These are phyloP conservation scores for Indicator indicator DNA, from an alignment of 2,113 vertebrate species.

Conservation along the genomic window DNA sequence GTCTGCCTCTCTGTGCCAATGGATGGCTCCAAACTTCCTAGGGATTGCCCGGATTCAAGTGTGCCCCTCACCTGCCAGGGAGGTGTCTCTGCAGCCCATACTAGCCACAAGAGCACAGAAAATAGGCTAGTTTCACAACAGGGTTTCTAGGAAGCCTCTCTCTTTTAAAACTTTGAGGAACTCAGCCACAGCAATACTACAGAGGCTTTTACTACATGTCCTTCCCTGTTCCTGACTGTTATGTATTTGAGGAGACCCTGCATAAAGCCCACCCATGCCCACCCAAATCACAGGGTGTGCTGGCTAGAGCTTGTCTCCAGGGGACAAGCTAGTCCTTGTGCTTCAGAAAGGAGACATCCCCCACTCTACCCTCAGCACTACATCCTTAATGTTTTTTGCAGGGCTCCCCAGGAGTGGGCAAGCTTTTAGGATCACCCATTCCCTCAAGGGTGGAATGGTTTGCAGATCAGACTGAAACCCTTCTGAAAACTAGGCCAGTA, in stretches of 20 bases:
- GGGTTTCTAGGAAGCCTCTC: not conserved
- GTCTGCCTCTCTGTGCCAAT: not conserved
- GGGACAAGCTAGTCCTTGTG: not conserved
- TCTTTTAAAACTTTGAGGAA: not conserved
- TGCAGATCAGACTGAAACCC: not conserved
- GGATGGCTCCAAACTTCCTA: not conserved
- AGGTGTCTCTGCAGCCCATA: not conserved
- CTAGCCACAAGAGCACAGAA: not conserved
- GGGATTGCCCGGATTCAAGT: not conserved
- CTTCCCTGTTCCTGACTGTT: not conserved
- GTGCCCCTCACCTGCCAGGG: not conserved
- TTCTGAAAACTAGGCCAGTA: not conserved
- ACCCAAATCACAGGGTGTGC: not conserved
- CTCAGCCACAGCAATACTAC: not conserved
- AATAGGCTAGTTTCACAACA: not conserved
- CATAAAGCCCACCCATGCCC: not conserved
- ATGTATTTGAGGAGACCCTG: not conserved
- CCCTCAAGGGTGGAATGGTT: not conserved
- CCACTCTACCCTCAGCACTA: not conserved
- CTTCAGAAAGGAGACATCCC: not conserved
- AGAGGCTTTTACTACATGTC: not conserved
- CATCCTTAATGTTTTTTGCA: rapidly evolving
- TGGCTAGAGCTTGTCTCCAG: not conserved
- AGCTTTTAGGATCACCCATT: not conserved
- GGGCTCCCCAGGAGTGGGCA: rapidly evolving